Evolutionary conservation across 1,140 invertebrate species (phyloP), one percentile per base, ranked within the genome.

Genomic region (Sitophilus oryzae): DNA sequence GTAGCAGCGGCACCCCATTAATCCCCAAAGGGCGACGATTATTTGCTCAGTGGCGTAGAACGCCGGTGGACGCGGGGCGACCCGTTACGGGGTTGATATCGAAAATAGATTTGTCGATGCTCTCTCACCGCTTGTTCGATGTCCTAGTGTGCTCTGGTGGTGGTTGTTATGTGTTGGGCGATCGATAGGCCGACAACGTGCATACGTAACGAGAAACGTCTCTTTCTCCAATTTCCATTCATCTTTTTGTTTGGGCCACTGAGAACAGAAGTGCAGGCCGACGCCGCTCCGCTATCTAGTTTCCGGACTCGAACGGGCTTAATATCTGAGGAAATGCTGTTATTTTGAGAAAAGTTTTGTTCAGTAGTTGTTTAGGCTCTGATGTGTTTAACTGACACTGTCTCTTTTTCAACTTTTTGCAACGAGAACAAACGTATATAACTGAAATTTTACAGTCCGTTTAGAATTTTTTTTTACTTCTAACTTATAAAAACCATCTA

Each of bases 1-100:
- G n/a, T n/a, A n/a, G n/a, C n/a, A n/a, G 34, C 30, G 51, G 59
- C 55, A 61, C 55, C 52, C 52, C 58, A 61, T 61, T 61, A 61
- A 61, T 61, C 42, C 38, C 59, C 38, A 61, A 61, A 58, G 59
- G 55, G 40, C 23, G 25, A 44, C 54, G 51, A 61, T 61, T 61
- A 61, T 61, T 58, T 61, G 59, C 59, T 61, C 59, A 61, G 50
- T 58, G 47, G 59, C 55, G 59, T 61, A 61, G 59, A 61, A 61
- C 45, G 50, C 19, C 40, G 50, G 15, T 52, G 50, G 35, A 21
- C 36, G 35, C 20, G 51, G 51, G 42, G 25, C n/a, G n/a, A n/a
- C n/a, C n/a, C n/a, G 40, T 25, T 34, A 25, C 14, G 25, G 18
- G 36, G 43, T 43, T 20, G n/a, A n/a, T 46, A 43, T 53, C 41